A percentile compares a stretch with the other conserved stretches of the same genome.
These are phyloP conservation scores for Hydropotes inermis DNA, from an alignment of 2,113 vertebrate species.

Conservation along the genomic window DNA sequence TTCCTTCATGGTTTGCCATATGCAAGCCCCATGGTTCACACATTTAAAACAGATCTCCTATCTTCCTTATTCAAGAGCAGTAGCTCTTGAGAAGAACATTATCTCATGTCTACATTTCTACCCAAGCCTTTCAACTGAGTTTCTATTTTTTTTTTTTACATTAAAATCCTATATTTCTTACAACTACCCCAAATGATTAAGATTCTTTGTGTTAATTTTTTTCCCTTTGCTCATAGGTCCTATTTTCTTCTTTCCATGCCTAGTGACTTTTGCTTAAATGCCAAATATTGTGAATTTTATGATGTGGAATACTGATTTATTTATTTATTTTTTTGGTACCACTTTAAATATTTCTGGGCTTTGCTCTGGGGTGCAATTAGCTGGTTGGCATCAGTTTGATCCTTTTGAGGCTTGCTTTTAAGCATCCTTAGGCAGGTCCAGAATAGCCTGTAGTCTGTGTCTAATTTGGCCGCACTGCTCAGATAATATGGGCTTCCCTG, in stretches of 20 bases:
- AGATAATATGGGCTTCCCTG: not conserved
- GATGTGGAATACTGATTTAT: not conserved
- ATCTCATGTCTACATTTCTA: not conserved
- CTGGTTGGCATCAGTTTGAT: constrained; percentile 21
- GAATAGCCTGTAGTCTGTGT: not conserved
- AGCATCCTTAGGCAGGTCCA: not conserved
- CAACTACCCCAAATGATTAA: not conserved
- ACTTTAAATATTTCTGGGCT: constrained; percentile 38
- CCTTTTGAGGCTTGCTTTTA: constrained; percentile 24
- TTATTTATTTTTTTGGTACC: not conserved
- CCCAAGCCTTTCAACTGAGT: not conserved
- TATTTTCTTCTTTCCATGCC: not conserved
- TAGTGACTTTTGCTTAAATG: not conserved
- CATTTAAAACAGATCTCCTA: not conserved
- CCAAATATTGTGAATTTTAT: constrained; percentile 27
- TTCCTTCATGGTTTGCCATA: not conserved
- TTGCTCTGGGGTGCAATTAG: constrained; percentile 27
- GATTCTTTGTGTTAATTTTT: not conserved
- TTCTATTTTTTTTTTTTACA: not conserved
- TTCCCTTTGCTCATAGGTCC: not conserved
- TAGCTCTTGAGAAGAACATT: not conserved
- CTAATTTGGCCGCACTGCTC: not conserved
- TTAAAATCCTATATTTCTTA: not conserved
- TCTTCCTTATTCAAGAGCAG: not conserved
- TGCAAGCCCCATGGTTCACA: not conserved